Evolutionary conservation across 2,888 invertebrate genomes (phyloP).

Genomic region (Drosophila helvetica): DNA sequence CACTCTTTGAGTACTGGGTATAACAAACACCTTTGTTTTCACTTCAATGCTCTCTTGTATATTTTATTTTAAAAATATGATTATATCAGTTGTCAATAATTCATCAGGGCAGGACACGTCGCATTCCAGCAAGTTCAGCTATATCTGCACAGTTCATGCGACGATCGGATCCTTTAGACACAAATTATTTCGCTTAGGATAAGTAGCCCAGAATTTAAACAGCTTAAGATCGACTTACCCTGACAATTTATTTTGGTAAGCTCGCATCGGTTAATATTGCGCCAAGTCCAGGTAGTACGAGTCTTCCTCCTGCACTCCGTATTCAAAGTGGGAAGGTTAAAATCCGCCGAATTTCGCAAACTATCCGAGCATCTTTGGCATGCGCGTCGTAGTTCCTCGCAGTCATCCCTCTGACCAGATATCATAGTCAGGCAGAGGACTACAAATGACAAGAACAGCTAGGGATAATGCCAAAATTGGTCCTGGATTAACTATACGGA

Average conservation of each 20-base stretch:
- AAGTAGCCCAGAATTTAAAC: background rate
- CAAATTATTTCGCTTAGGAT: background rate
- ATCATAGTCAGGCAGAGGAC: constrained; percentile 9
- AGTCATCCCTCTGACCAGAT: constrained; percentile 22
- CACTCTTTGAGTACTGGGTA: background rate
- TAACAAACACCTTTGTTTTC: background rate
- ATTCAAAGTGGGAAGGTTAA: constrained; percentile 8
- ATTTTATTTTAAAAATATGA: background rate
- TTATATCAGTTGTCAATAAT: background rate
- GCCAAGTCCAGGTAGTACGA: constrained; percentile 25
- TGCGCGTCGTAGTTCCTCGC: constrained; percentile 9
- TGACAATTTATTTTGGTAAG: constrained; percentile 21
- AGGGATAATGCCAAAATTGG: background rate
- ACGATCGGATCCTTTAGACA: constrained; percentile 14
- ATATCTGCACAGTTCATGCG: constrained; percentile 17
- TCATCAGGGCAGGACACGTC: constrained; percentile 1
- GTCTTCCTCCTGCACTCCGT: constrained; percentile 15
- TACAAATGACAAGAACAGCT: background rate
- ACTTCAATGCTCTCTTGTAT: background rate
- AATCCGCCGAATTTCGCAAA: constrained; percentile 12
- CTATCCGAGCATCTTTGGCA: constrained; percentile 18
- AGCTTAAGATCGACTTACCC: constrained; percentile 11
- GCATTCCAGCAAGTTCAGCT: constrained; percentile 29
- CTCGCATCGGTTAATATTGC: constrained; percentile 32
- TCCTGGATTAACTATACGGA: background rate